Percentiles rank a stretch among this genome's conserved stretches.
Evolutionary conservation across 2,113 vertebrate species (phyloP).

Genomic region (Herpetotheres cachinnans): DNA sequence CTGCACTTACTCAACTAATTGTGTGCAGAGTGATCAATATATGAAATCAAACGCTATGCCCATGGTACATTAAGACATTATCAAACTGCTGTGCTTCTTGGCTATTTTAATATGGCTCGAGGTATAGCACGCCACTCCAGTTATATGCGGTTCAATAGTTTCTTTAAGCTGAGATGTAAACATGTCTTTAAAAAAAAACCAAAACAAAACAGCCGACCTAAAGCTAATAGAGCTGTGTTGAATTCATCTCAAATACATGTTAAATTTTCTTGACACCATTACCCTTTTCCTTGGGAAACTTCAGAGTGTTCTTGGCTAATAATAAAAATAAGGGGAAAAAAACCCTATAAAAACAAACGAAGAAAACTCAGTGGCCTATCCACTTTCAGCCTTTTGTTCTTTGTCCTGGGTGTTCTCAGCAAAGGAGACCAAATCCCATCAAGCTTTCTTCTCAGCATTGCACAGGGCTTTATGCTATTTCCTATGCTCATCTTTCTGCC

Average conservation of each 20-base stretch:
- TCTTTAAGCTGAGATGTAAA: slow-evolving; percentile 13
- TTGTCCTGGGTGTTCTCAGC: neutral
- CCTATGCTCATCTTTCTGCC: neutral
- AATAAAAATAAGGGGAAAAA: neutral
- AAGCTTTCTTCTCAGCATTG: neutral
- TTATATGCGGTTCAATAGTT: neutral
- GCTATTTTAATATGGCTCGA: neutral
- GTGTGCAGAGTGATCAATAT: neutral
- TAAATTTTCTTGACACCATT: slow-evolving; percentile 29
- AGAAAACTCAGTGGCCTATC: neutral
- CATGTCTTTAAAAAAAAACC: neutral
- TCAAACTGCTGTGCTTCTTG: neutral
- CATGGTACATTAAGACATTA: neutral
- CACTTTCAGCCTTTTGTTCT: neutral
- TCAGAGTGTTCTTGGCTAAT: neutral
- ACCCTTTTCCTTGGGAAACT: slow-evolving; percentile 31
- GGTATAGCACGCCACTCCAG: neutral
- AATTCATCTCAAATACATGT: neutral
- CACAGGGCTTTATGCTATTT: neutral
- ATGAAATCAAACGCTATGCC: slow-evolving; percentile 3
- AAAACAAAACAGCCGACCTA: neutral
- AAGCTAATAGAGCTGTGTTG: neutral
- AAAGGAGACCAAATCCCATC: slow-evolving; percentile 17
- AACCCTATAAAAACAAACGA: neutral
- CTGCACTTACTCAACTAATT: neutral